Evolutionary conservation across 2,888 invertebrate genomes (phyloP).

Genomic region (Synergus gifuensis): DNA sequence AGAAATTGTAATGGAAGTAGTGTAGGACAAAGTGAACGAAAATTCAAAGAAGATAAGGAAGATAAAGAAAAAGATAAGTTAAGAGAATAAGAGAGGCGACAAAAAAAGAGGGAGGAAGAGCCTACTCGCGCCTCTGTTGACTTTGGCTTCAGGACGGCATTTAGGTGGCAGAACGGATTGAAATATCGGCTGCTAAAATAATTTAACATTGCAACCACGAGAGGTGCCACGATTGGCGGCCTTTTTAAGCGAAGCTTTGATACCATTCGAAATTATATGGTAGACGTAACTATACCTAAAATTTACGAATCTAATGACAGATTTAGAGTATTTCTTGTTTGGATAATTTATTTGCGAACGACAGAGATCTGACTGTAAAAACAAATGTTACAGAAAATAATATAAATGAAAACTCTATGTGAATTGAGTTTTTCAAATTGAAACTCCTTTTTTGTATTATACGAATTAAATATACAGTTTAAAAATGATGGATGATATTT

Average conservation of each 20-base stretch:
- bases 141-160: slow-evolving; percentile 71
- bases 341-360: slow-evolving; percentile 19
- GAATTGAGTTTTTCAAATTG: background rate
- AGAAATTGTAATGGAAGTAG: background rate
- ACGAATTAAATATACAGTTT: background rate
- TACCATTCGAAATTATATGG: slow-evolving; percentile 43
- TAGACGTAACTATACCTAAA: slow-evolving; percentile 40
- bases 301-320: slow-evolving; percentile 47
- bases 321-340: slow-evolving; percentile 37
- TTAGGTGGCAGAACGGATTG: slow-evolving; percentile 73
- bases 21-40: background rate
- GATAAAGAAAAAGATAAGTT: slow-evolving; percentile 50
- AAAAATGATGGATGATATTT: background rate
- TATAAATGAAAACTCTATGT: background rate
- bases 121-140: slow-evolving; percentile 65
- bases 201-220: slow-evolving; percentile 68
- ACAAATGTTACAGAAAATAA: slow-evolving; percentile 10
- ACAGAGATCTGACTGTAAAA: background rate
- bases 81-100: slow-evolving; percentile 49
- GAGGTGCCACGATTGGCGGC: slow-evolving; percentile 60
- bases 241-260: slow-evolving; percentile 61
- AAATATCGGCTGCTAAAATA: slow-evolving; percentile 78
- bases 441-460: background rate
- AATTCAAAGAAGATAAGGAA: slow-evolving; percentile 14
- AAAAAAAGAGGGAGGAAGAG: slow-evolving; percentile 49